Percentiles rank a stretch among this genome's conserved stretches.
These are phyloP conservation scores for Zaprionus obscuricornis DNA, from an alignment of 2,888 invertebrate species.

Conservation along the genomic window DNA sequence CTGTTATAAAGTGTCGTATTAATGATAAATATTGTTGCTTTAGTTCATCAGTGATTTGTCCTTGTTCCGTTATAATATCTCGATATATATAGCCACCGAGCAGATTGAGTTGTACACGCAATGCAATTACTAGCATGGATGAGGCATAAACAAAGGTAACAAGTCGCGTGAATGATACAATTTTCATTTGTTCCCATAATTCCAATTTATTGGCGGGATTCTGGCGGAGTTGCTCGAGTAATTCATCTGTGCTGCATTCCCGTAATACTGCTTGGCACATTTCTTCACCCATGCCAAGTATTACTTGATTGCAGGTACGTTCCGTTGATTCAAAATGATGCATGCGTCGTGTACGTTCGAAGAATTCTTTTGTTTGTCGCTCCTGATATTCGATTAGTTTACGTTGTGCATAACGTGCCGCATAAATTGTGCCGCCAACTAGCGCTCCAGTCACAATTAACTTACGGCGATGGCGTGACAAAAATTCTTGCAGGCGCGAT, in stretches of 20 bases:
- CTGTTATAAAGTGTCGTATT: conserved; percentile 90
- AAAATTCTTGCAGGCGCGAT: conserved; percentile 89
- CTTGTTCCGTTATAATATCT: conserved; percentile 85
- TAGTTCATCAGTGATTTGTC: conserved; percentile 85
- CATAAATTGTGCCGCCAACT: conserved; percentile 89
- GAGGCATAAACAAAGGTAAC: conserved; percentile 92
- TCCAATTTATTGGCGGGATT: conserved; percentile 90
- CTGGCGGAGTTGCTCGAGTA: conserved; percentile 87
- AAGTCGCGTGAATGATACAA: conserved; percentile 91
- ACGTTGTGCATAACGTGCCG: conserved; percentile 90
- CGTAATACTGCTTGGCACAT: conserved; percentile 89
- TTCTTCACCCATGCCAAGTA: conserved; percentile 89
- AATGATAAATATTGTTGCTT: conserved; percentile 93
- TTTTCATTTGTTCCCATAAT: conserved; percentile 94
- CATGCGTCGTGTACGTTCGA: conserved; percentile 91
- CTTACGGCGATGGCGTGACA: conserved; percentile 92
- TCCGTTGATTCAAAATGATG: conserved; percentile 96
- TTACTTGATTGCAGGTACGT: conserved; percentile 93
- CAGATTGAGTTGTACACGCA: conserved; percentile 94
- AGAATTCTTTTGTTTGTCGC: conserved; percentile 89
- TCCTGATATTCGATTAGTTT: conserved; percentile 94
- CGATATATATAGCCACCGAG: conserved; percentile 94
- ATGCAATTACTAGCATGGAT: conserved; percentile 91
- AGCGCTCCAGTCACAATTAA: conserved; percentile 91
- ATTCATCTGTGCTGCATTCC: conserved; percentile 88